Conservation (phyloP, 2,888 invertebrate species). For the Sarcophaga rosellei region DNA sequence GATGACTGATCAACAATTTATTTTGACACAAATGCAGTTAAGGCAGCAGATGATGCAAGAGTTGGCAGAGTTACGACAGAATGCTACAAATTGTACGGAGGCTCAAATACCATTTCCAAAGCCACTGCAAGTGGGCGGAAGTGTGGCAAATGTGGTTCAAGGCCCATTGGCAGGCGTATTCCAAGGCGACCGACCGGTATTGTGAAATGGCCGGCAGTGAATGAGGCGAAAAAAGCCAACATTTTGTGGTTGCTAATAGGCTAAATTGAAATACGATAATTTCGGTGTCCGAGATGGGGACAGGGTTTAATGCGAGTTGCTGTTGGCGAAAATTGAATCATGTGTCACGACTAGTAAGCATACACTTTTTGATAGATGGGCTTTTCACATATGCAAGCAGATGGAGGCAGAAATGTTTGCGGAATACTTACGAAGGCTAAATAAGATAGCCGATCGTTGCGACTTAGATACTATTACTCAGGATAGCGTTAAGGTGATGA, state of each 20-base stretch:
- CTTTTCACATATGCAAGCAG: conserved; percentile 9
- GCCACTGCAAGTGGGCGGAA: conserved; percentile 1
- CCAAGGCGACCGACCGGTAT: conserved; percentile 17
- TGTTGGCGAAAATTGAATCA: background rate
- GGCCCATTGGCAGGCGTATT: conserved; percentile 18
- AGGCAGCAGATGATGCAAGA: conserved; percentile 29
- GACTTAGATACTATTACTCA: conserved; percentile 30
- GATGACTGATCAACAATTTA: conserved; percentile 2
- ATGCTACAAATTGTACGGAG: background rate
- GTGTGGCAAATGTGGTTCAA: conserved; percentile 7
- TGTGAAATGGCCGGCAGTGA: background rate
- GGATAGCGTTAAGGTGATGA: background rate
- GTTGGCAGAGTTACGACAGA: background rate
- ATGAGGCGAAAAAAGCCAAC: conserved; percentile 7
- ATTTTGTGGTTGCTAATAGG: conserved; percentile 30
- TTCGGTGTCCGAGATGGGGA: conserved; percentile 10
- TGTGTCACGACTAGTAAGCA: background rate
- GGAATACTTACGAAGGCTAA: background rate
- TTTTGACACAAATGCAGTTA: conserved; percentile 18
- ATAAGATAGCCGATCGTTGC: conserved; percentile 3
- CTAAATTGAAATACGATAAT: conserved; percentile 18
- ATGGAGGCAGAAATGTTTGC: conserved; percentile 18
- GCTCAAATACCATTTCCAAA: conserved; percentile 13
- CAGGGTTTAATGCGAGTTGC: background rate
- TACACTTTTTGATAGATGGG: conserved; percentile 19